Evolutionary conservation across 2,888 invertebrate species (phyloP).

Genomic region (Limnephilus lunatus): DNA sequence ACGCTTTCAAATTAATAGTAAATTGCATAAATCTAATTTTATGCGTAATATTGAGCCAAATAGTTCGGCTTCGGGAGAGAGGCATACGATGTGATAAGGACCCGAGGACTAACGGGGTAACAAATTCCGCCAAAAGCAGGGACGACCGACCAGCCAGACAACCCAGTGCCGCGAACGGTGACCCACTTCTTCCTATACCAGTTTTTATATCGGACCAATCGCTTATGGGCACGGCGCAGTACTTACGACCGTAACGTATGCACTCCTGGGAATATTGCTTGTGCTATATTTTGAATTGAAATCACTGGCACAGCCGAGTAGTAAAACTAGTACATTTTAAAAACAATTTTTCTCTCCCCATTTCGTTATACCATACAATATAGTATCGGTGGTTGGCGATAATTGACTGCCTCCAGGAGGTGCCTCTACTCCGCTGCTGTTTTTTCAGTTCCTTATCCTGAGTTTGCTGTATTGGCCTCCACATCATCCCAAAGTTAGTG

Average conservation of each 20-base stretch:
- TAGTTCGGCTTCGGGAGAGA: background rate
- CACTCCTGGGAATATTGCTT: background rate
- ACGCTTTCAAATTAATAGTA: background rate
- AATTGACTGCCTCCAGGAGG: background rate
- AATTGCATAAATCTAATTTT: background rate
- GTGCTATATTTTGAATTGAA: background rate
- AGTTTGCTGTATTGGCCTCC: background rate
- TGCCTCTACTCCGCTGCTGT: background rate
- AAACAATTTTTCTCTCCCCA: background rate
- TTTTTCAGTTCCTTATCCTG: background rate
- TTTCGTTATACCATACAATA: background rate
- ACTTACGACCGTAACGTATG: background rate
- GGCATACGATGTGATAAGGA: background rate
- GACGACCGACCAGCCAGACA: background rate
- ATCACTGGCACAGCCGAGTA: background rate
- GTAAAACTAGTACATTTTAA: background rate
- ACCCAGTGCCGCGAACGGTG: background rate
- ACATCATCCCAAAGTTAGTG: background rate
- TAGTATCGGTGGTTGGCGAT: background rate
- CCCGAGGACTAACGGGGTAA: background rate
- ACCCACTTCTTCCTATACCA: background rate
- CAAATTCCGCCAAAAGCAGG: background rate
- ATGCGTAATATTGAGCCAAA: too few relatives aligned
- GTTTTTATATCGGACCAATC: background rate
- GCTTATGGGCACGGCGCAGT: background rate